These are phyloP conservation scores for Aphidius ervi DNA, from an alignment of 1,140 invertebrate genomes.

Conservation along the genomic window DNA sequence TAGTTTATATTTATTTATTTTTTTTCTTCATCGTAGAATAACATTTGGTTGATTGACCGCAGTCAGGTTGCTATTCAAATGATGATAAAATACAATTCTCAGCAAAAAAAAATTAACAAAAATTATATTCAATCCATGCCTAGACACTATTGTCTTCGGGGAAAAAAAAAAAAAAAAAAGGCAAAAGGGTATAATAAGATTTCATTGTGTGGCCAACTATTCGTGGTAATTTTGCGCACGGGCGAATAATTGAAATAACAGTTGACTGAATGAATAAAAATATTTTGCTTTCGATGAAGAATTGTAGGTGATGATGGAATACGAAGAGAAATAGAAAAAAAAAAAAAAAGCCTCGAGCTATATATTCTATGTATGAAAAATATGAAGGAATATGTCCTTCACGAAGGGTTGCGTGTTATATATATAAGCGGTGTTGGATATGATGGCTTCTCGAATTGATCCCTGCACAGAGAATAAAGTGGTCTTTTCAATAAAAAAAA, in stretches of 20 bases:
- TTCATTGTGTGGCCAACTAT: too few relatives aligned
- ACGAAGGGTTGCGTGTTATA: conserved; percentile 11
- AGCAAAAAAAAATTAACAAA: too few relatives aligned
- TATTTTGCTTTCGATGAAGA: conserved; percentile 3
- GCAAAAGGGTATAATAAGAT: too few relatives aligned
- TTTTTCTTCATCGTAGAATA: too few relatives aligned
- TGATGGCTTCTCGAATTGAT: conserved; percentile 11
- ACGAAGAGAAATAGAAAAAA: conserved; percentile 1
- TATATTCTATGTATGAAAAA: not conserved
- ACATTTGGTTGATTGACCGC: too few relatives aligned
- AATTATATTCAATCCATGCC: too few relatives aligned
- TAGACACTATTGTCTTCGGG: too few relatives aligned
- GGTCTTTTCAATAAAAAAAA: conserved; percentile 7
- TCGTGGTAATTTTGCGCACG: not conserved
- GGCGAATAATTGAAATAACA: conserved; percentile 6
- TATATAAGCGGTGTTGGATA: not conserved
- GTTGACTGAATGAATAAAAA: conserved; percentile 1
- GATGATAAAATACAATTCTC: too few relatives aligned
- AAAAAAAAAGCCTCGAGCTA: not conserved
- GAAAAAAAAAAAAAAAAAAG: too few relatives aligned
- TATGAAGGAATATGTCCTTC: conserved; percentile 8
- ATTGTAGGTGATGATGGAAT: conserved; percentile 1
- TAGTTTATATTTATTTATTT: too few relatives aligned
- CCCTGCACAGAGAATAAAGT: not conserved
- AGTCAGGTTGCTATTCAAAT: too few relatives aligned